phyloP scores from a whole-genome alignment of 2,113 vertebrate genomes.

The Laterallus jamaicensis region DNA sequence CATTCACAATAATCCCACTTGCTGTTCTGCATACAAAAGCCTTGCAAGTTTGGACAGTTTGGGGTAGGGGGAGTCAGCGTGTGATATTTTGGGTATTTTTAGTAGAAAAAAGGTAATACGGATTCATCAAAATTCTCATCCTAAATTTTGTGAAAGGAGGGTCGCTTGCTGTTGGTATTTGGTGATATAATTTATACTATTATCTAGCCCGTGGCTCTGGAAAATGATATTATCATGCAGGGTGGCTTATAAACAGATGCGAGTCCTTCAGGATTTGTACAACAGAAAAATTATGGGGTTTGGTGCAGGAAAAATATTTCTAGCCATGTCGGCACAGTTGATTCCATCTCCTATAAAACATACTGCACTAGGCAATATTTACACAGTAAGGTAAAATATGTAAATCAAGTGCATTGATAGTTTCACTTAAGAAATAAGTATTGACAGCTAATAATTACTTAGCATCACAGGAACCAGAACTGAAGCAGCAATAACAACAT shows the following conservation, averaged over 20 bases:
- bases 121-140: background rate
- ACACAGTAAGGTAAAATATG: background rate
- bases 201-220: background rate
- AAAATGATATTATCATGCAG: background rate
- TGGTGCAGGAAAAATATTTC: background rate
- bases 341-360: background rate
- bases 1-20: background rate
- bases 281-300: background rate
- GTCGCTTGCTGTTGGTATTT: background rate
- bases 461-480: background rate
- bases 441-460: background rate
- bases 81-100: background rate
- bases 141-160: background rate
- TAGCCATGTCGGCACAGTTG: background rate
- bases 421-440: conserved; percentile 1
- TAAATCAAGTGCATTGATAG: background rate
- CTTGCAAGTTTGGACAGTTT: background rate
- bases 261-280: background rate
- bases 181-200: background rate
- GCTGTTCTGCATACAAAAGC: background rate
- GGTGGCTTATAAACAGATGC: background rate
- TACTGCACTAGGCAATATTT: background rate
- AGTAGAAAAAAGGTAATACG: background rate
- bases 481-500: background rate
- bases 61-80: accelerated